A percentile compares a stretch with the other conserved stretches of the same genome.
These are phyloP conservation scores for Diachasmimorpha longicaudata DNA, from an alignment of 1,140 invertebrate species.

Conservation along the genomic window DNA sequence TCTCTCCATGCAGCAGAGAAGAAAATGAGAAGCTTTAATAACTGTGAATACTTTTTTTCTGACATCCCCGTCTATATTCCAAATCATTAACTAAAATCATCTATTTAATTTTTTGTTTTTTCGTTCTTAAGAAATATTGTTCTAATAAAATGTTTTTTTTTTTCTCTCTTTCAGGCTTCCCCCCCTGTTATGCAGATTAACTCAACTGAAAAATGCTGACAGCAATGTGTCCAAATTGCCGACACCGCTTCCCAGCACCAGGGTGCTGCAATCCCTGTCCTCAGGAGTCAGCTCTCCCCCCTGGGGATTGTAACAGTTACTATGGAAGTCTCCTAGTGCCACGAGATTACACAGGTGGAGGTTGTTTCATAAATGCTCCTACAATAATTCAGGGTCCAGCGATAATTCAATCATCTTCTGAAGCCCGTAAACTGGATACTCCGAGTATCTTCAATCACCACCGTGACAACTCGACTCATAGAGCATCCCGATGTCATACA, in stretches of 20 bases:
- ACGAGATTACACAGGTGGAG: slow-evolving; percentile 35
- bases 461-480: background rate
- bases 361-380: slow-evolving; percentile 45
- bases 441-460: background rate
- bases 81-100: too few species aligned
- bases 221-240: slow-evolving; percentile 70
- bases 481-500: background rate
- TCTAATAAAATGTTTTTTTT: background rate
- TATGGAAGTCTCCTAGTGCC: slow-evolving; percentile 35
- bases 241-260: slow-evolving; percentile 62
- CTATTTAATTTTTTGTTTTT: too few species aligned
- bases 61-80: too few species aligned
- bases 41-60: too few species aligned
- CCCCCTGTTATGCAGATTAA: slow-evolving; percentile 24
- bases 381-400: slow-evolving; percentile 41
- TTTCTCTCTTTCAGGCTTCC: slow-evolving; percentile 18
- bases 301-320: slow-evolving; percentile 19
- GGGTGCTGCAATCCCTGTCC: slow-evolving; percentile 41
- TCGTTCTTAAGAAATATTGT: background rate
- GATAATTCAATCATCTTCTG: slow-evolving; percentile 32
- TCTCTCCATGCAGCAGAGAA: too few species aligned
- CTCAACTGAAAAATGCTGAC: slow-evolving; percentile 48
- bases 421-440: too few species aligned
- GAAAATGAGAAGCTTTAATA: too few species aligned
- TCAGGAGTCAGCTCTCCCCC: background rate